These are phyloP conservation scores for Parascotia fuliginaria DNA, from an alignment of 2,888 invertebrate genomes.

Conservation along the genomic window DNA sequence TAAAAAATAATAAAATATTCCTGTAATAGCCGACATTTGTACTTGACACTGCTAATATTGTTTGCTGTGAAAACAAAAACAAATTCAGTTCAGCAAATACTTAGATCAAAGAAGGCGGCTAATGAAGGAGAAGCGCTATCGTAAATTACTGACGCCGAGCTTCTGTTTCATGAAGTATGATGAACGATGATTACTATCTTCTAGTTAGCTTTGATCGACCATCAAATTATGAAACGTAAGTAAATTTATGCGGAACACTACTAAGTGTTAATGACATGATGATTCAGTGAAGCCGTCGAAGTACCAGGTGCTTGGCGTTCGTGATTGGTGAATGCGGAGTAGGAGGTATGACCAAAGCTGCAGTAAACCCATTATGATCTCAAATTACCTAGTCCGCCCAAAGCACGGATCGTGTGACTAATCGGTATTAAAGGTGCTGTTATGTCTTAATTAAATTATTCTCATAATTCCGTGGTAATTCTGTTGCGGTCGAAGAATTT, in stretches of 20 bases:
- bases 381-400: conserved; percentile 83
- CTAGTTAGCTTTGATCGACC: conserved; percentile 42
- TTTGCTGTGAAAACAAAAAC: conserved; percentile 42
- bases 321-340: conserved; percentile 73
- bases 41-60: conserved; percentile 40
- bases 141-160: conserved; percentile 43
- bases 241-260: conserved; percentile 60
- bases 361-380: conserved; percentile 78
- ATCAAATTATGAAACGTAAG: conserved; percentile 40
- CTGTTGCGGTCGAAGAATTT: conserved; percentile 72
- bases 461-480: conserved; percentile 73
- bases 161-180: conserved; percentile 52
- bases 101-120: conserved; percentile 38
- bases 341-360: conserved; percentile 77
- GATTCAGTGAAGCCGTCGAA: conserved; percentile 74
- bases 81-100: conserved; percentile 30
- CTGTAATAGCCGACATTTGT: conserved; percentile 39
- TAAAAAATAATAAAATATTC: conserved; percentile 45
- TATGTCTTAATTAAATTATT: conserved; percentile 84
- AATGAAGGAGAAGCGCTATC: conserved; percentile 38
- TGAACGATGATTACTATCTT: conserved; percentile 39
- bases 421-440: conserved; percentile 82
- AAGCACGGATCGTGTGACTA: conserved; percentile 81
- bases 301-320: conserved; percentile 47
- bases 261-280: conserved; percentile 70